phyloP scores from a whole-genome alignment of 2,797 vertebrate genomes.

The Rallus crepitans region DNA sequence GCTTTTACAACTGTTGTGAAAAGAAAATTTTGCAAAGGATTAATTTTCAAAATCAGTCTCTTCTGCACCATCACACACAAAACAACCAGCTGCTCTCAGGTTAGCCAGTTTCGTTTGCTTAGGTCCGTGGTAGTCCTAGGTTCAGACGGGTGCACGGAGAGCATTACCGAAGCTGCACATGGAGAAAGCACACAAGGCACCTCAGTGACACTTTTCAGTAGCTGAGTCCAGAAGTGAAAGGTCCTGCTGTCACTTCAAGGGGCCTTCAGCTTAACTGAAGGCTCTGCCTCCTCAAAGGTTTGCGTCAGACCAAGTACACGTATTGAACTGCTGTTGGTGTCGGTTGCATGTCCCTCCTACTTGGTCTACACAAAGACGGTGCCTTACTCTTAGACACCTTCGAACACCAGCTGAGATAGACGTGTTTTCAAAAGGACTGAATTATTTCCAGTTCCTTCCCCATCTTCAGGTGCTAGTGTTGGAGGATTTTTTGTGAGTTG shows the following conservation, averaged over 20 bases:
- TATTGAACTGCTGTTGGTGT: rapidly evolving
- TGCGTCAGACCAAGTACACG: background rate
- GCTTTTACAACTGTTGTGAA: background rate
- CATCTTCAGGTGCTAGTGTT: background rate
- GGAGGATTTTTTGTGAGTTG: background rate
- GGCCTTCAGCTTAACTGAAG: background rate
- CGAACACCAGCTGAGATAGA: rapidly evolving
- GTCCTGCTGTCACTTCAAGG: background rate
- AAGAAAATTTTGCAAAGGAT: background rate
- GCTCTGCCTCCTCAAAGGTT: background rate
- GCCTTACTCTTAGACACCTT: background rate
- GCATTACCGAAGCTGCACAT: background rate
- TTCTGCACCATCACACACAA: background rate
- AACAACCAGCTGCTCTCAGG: background rate
- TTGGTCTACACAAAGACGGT: rapidly evolving
- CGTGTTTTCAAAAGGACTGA: background rate
- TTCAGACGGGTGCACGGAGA: background rate
- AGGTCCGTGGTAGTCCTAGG: background rate
- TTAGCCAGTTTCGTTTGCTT: background rate
- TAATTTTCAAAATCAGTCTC: background rate
- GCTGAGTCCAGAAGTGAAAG: background rate
- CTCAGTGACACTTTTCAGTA: background rate
- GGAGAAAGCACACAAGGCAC: background rate
- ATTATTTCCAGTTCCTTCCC: background rate
- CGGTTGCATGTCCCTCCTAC: background rate